Evolutionary conservation across 2,888 invertebrate genomes (phyloP).

Genomic region (Margaritifera margaritifera): DNA sequence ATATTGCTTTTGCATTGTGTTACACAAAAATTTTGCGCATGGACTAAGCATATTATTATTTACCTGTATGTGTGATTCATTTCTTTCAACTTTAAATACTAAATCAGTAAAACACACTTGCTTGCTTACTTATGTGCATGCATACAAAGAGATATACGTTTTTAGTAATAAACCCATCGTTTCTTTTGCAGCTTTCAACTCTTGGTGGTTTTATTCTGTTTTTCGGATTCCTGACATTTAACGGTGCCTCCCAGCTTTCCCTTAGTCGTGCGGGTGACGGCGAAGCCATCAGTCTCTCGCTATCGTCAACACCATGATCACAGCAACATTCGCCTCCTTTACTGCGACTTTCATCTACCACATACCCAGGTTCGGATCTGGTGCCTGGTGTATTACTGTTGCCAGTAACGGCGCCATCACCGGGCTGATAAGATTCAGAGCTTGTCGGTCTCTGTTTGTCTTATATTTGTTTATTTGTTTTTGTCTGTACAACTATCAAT

Average conservation of each 20-base stretch:
- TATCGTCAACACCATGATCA: constrained; percentile 75
- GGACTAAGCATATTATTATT: too few relatives aligned
- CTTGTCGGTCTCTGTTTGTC: neutral
- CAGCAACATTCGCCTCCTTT: constrained; percentile 74
- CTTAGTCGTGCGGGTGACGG: constrained; percentile 73
- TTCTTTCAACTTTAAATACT: too few relatives aligned
- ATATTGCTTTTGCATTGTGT: too few relatives aligned
- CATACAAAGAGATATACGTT: too few relatives aligned
- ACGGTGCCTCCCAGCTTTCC: constrained; percentile 74
- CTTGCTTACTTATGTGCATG: too few relatives aligned
- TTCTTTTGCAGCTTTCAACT: constrained; percentile 72
- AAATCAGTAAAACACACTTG: too few relatives aligned
- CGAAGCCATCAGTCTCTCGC: constrained; percentile 70
- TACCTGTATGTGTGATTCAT: too few relatives aligned
- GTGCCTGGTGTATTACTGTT: constrained; percentile 73
- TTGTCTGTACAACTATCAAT: too few relatives aligned
- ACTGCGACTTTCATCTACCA: constrained; percentile 69
- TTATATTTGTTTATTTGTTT: neutral
- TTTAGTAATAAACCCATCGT: too few relatives aligned
- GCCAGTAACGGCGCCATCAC: constrained; percentile 75
- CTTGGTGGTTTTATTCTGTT: constrained; percentile 76
- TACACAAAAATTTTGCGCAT: too few relatives aligned
- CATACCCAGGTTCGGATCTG: constrained; percentile 38
- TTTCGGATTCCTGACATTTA: constrained; percentile 76
- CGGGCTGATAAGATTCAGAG: constrained; percentile 68